Base-by-base conservation (phyloP, 2,113 vertebrate genomes). In the Perca fluviatilis region DNA sequence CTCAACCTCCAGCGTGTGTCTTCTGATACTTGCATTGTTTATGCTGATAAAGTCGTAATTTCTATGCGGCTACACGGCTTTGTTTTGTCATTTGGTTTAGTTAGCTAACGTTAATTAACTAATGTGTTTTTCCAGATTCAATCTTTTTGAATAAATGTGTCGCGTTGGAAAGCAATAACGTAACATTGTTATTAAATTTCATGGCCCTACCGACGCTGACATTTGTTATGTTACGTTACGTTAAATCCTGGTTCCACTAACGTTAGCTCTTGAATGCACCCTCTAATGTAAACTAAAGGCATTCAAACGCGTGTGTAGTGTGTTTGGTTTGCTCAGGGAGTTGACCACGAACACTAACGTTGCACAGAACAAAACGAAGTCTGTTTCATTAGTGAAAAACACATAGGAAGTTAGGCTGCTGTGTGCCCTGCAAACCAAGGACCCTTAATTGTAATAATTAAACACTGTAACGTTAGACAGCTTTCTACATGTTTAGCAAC, bases 11-110 rank as follows among this genome's bases (percentile, higher is more conserved):
- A 78, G 36, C 70, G 40, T 87, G 18, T 62, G 49, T 72, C 43
- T 77, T 54, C 30, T 50, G 40, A 66, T 63, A 57, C 36, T 60
- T 11, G 65, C 56, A 19, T 47, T 85, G 84, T 79, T 89, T 70
- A 82, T 61, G 56, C 27, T 40, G 72, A 30, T 47, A 18, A 75
- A 84, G 46, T 74, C 14, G 19, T 57, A 1, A 9, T 13, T 53
- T 46, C 0, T 33, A 1, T 50, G 60, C 1, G 15, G 40, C 54
- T 68, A 5, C 25, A n/a, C 2, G 4, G 57, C 40, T 50, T 51
- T 40, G 23, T 27, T 40, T 75, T 21, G 64, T 57, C 50, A 3
- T 11, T 30, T 21, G 15, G 47, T 21, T 69, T 21, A n/a, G 7
- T 25, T 46, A 33, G 47, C 10, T 11, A 10, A 3, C 2, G 40